phyloP scores from a whole-genome alignment of 2,888 invertebrate species.

The Epistrophella euchroma region DNA sequence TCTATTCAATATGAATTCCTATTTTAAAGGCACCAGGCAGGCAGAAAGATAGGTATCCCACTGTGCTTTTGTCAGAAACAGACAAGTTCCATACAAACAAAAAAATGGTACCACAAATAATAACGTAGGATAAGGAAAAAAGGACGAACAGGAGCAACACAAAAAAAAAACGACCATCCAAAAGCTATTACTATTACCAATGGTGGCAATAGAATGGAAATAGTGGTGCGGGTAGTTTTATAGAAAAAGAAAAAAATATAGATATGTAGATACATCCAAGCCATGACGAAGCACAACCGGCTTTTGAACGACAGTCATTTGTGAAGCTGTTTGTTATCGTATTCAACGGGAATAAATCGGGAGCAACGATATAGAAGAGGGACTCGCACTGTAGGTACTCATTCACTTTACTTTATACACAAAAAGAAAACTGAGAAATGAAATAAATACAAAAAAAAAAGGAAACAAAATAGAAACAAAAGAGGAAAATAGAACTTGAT shows the following conservation, averaged over 20 bases:
- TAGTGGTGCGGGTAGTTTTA: not conserved
- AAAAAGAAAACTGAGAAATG: slow-evolving; percentile 17
- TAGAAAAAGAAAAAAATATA: not conserved
- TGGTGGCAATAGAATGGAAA: slow-evolving; percentile 19
- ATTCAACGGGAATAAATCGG: slow-evolving; percentile 54
- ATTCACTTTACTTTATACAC: not conserved
- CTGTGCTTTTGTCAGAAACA: slow-evolving; percentile 55
- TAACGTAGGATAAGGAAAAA: slow-evolving; percentile 41
- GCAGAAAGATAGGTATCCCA: slow-evolving; percentile 52
- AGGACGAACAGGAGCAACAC: not conserved
- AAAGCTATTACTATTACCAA: slow-evolving; percentile 57
- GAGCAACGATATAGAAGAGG: slow-evolving; percentile 36
- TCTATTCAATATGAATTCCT: slow-evolving; percentile 51
- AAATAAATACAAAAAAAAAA: slow-evolving; percentile 5
- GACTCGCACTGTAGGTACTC: slow-evolving; percentile 30
- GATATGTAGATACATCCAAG: not conserved
- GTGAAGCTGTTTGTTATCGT: slow-evolving; percentile 53
- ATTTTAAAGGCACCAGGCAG: slow-evolving; percentile 20
- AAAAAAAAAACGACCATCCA: slow-evolving; percentile 27
- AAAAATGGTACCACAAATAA: slow-evolving; percentile 66
- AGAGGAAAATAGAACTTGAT: slow-evolving; percentile 11
- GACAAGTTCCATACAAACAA: slow-evolving; percentile 46
- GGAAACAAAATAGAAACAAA: slow-evolving; percentile 11
- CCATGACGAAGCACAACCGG: slow-evolving; percentile 38
- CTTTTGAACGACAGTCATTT: slow-evolving; percentile 65